Percentiles rank a stretch among this genome's conserved stretches.
phyloP scores from a whole-genome alignment of 2,797 vertebrate species.

The Chlorospingus semifuscus region DNA sequence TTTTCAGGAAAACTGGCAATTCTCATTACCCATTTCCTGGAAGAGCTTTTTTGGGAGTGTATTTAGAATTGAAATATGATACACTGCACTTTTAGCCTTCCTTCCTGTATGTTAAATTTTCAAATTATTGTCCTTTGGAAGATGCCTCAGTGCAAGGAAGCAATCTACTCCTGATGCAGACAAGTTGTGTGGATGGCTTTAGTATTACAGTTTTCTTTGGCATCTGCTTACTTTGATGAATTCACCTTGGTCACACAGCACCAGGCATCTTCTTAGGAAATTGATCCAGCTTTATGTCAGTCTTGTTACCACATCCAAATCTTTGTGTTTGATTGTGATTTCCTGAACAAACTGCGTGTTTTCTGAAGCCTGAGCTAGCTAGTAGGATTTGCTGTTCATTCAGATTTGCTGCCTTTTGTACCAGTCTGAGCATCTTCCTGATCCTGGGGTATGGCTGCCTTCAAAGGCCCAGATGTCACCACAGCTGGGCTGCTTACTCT shows the following conservation, averaged over 20 bases:
- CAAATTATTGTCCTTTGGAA: not conserved
- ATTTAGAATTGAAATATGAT: not conserved
- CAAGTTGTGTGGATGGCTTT: not conserved
- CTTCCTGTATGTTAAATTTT: not conserved
- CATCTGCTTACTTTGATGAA: not conserved
- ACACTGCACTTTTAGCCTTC: not conserved
- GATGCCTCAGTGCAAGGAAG: not conserved
- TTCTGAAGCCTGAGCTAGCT: not conserved
- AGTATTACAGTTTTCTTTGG: not conserved
- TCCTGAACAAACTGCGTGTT: not conserved
- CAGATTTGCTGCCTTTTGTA: not conserved
- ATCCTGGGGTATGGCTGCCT: not conserved
- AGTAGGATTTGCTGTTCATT: not conserved
- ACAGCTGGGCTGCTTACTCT: not conserved
- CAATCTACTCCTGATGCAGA: not conserved
- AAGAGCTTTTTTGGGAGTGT: not conserved
- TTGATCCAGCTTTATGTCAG: not conserved
- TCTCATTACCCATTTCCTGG: not conserved
- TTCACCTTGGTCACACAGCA: not conserved
- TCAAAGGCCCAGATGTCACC: not conserved
- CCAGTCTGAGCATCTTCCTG: not conserved
- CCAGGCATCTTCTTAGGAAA: not conserved
- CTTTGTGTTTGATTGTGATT: not conserved
- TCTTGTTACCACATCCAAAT: not conserved
- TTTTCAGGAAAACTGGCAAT: not conserved